Evolutionary conservation across 2,113 vertebrate genomes (phyloP).

Genomic region (Tupaia chinensis): DNA sequence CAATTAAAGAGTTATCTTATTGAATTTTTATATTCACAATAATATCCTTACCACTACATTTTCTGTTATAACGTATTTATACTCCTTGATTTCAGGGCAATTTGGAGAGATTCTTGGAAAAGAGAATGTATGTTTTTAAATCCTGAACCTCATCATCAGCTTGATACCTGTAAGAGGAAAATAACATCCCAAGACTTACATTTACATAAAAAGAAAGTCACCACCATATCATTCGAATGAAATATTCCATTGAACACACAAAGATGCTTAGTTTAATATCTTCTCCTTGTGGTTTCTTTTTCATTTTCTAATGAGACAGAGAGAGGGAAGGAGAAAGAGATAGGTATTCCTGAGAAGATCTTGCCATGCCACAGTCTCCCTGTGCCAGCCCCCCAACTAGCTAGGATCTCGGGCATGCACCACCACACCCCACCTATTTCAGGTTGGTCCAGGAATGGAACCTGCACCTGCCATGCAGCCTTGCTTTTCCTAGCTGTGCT

Average conservation of each 20-base stretch:
- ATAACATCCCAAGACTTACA: not conserved
- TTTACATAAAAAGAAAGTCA: constrained; percentile 17
- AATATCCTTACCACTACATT: not conserved
- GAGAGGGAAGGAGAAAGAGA: too few species aligned
- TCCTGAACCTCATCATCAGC: not conserved
- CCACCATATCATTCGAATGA: not conserved
- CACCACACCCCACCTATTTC: too few species aligned
- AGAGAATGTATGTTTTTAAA: not conserved
- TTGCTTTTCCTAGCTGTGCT: too few species aligned
- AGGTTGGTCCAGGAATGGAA: too few species aligned
- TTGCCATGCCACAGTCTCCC: too few species aligned
- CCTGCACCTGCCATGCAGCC: too few species aligned
- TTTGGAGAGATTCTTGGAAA: not conserved
- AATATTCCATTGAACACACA: not conserved
- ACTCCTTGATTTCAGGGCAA: not conserved
- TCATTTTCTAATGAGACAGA: too few species aligned
- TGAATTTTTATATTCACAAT: constrained; percentile 26
- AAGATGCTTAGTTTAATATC: not conserved
- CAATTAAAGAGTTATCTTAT: not conserved
- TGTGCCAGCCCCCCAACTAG: too few species aligned
- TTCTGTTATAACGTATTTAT: not conserved
- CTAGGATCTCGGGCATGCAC: too few species aligned
- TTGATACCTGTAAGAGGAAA: not conserved
- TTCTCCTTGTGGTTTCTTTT: not conserved
- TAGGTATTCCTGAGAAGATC: too few species aligned